A percentile compares a stretch with the other conserved stretches of the same genome.
Evolutionary conservation across 1,140 invertebrate genomes (phyloP).

Genomic region (Drosophila malerkotliana): DNA sequence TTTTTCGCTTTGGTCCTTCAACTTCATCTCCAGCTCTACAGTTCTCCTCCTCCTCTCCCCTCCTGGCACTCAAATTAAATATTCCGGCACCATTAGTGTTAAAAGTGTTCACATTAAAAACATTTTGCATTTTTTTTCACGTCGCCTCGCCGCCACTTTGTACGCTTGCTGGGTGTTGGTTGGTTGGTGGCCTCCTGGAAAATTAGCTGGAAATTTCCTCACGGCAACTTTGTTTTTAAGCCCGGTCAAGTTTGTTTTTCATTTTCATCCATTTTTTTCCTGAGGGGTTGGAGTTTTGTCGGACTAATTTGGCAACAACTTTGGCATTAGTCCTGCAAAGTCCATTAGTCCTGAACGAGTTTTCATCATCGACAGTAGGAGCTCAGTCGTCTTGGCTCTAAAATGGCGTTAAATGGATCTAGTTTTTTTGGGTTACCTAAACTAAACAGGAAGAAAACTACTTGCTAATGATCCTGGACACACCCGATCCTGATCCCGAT

Average conservation of each 20-base stretch:
- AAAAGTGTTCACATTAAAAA: slow-evolving; percentile 59
- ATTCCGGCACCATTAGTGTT: slow-evolving; percentile 63
- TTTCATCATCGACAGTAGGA: neutral
- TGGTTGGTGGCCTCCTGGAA: slow-evolving; percentile 14
- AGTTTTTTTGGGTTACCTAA: neutral
- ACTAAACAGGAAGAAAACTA: neutral
- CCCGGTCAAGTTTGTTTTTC: slow-evolving; percentile 57
- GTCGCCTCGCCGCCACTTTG: neutral
- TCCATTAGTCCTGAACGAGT: too few species aligned
- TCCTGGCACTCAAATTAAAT: slow-evolving; percentile 42
- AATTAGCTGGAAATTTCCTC: slow-evolving; percentile 40
- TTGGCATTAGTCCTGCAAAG: slow-evolving; percentile 58
- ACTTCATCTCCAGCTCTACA: neutral
- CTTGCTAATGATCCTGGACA: slow-evolving; percentile 39
- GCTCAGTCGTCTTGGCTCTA: neutral
- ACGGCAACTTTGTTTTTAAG: slow-evolving; percentile 71
- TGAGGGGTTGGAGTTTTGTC: neutral
- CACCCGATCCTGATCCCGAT: slow-evolving; percentile 43
- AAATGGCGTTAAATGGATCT: slow-evolving; percentile 51
- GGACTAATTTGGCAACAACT: slow-evolving; percentile 29
- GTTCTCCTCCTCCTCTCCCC: neutral
- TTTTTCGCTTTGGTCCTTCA: slow-evolving; percentile 9
- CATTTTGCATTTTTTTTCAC: slow-evolving; percentile 56
- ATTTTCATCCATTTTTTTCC: slow-evolving; percentile 1
- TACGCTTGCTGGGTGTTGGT: neutral